Conservation (phyloP, 1,140 invertebrate species). For the Drosophila funebris region DNA sequence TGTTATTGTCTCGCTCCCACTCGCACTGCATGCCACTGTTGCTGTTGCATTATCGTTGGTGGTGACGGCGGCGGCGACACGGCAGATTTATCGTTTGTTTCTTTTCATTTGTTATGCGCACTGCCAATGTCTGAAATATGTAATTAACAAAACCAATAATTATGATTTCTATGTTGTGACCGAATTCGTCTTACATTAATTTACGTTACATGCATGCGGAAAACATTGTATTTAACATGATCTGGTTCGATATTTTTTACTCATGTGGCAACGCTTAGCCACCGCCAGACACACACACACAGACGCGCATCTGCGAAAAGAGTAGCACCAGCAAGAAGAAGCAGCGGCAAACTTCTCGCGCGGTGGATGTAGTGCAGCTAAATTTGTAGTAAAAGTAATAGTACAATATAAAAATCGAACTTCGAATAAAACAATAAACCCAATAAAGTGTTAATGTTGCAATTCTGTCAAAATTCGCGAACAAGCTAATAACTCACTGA, state of each 20-base stretch:
- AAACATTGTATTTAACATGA: slow-evolving; percentile 11
- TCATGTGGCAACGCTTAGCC: slow-evolving; percentile 60
- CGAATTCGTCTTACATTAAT: not conserved
- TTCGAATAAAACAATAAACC: slow-evolving; percentile 1
- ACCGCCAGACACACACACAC: slow-evolving; percentile 46
- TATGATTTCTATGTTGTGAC: not conserved
- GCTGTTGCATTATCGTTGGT: slow-evolving; percentile 52
- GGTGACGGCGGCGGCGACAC: slow-evolving; percentile 13
- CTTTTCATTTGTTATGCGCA: slow-evolving; percentile 16
- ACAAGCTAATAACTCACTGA: slow-evolving; percentile 19
- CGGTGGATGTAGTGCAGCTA: slow-evolving; percentile 54
- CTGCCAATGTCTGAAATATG: slow-evolving; percentile 12
- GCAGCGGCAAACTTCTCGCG: slow-evolving; percentile 72
- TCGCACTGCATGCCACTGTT: slow-evolving; percentile 9
- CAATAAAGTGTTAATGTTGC: slow-evolving; percentile 3
- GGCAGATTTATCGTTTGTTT: slow-evolving; percentile 61
- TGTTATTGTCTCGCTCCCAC: slow-evolving; percentile 53
- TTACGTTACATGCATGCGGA: slow-evolving; percentile 17
- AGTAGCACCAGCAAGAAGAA: slow-evolving; percentile 62
- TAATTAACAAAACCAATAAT: slow-evolving; percentile 19
- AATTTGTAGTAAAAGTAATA: slow-evolving; percentile 48
- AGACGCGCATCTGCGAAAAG: slow-evolving; percentile 57
- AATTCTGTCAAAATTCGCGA: not conserved
- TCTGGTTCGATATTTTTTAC: slow-evolving; percentile 38
- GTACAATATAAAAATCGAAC: slow-evolving; percentile 13